Conservation (phyloP, 2,888 invertebrate genomes). For the Endomychus coccineus region DNA sequence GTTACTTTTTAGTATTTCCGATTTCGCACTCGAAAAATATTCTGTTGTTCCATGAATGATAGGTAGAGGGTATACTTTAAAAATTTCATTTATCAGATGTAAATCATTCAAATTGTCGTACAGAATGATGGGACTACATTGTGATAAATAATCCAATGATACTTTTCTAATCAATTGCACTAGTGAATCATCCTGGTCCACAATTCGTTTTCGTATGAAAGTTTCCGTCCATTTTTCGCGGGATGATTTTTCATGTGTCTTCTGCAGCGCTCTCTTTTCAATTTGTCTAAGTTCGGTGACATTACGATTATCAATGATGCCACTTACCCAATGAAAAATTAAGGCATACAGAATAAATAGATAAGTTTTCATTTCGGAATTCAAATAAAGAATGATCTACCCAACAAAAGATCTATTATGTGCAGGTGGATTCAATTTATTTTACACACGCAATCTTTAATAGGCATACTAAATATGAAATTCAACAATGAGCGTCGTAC, state of each 20-base stretch:
- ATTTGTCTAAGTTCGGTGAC: no score
- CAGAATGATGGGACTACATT: constrained; percentile 60
- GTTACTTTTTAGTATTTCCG: background rate
- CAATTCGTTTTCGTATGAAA: constrained; percentile 29
- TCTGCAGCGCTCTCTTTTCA: constrained; percentile 38
- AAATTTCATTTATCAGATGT: constrained; percentile 51
- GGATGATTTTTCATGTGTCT: constrained; percentile 39
- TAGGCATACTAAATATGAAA: no score
- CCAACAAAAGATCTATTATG: no score
- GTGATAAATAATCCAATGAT: constrained; percentile 52
- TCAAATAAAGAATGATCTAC: no score
- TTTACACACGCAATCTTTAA: no score
- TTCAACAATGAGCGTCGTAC: no score
- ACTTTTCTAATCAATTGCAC: constrained; percentile 54
- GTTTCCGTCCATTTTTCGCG: constrained; percentile 37
- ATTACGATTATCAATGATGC: no score
- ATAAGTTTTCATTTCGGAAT: no score
- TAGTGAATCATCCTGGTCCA: constrained; percentile 50
- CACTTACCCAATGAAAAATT: no score
- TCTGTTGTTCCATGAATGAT: constrained; percentile 58
- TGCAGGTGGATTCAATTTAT: no score
- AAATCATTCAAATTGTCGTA: constrained; percentile 56
- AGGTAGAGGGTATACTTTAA: constrained; percentile 50
- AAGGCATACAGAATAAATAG: no score
- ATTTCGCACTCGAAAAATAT: constrained; percentile 29